These are phyloP conservation scores for Machimus atricapillus DNA, from an alignment of 2,888 invertebrate genomes.

Conservation along the genomic window DNA sequence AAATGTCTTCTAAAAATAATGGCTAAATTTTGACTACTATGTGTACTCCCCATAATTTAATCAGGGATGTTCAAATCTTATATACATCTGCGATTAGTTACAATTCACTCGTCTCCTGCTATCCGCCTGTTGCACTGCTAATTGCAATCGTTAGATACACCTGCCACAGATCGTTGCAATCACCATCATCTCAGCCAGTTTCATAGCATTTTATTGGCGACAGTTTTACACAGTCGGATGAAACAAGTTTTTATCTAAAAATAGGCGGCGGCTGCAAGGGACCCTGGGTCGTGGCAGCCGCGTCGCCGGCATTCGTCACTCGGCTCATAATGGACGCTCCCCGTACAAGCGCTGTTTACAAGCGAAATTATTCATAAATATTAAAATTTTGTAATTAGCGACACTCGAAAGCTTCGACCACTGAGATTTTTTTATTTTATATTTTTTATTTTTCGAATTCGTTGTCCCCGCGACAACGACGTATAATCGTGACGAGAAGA, in stretches of 20 bases:
- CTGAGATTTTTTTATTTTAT: background rate
- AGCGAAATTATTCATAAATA: conserved; percentile 37
- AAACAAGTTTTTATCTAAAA: conserved; percentile 37
- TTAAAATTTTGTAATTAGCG: conserved; percentile 19
- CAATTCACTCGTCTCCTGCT: background rate
- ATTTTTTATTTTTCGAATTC: background rate
- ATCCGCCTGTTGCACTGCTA: conserved; percentile 21
- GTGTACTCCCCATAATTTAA: background rate
- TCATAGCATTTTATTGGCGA: conserved; percentile 22
- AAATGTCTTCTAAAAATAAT: background rate
- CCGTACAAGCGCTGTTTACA: conserved; percentile 4
- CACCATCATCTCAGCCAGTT: conserved; percentile 30
- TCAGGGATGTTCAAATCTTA: background rate
- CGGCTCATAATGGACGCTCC: conserved; percentile 1
- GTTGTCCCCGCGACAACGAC: background rate
- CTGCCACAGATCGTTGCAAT: conserved; percentile 31
- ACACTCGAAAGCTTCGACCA: background rate
- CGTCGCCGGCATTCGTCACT: background rate
- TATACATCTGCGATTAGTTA: background rate
- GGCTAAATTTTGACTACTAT: background rate
- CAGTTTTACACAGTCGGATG: conserved; percentile 26
- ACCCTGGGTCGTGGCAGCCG: background rate
- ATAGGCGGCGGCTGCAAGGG: background rate
- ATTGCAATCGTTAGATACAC: conserved; percentile 34
- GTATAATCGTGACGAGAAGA: background rate